Percentiles rank a stretch among this genome's conserved stretches.
phyloP scores from a whole-genome alignment of 2,113 vertebrate genomes.

The Tyrannus savana region DNA sequence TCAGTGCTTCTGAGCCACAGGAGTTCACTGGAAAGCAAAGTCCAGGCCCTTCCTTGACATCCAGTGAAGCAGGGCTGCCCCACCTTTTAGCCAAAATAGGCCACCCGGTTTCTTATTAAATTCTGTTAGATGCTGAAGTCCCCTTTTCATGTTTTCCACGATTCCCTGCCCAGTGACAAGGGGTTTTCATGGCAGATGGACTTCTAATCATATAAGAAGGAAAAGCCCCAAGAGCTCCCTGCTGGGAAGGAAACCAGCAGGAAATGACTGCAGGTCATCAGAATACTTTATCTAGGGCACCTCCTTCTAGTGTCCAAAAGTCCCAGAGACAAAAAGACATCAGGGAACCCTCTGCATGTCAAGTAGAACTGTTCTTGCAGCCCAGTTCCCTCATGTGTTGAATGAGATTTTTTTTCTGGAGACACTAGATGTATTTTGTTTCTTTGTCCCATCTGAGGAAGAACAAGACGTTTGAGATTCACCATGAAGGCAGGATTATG shows the following conservation, averaged over 20 bases:
- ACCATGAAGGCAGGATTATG: not conserved
- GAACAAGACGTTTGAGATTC: not conserved
- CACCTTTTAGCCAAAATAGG: not conserved
- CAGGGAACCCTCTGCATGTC: not conserved
- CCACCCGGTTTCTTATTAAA: not conserved
- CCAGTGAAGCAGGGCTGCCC: not conserved
- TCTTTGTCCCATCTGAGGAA: not conserved
- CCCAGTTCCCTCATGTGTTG: not conserved
- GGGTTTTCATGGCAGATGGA: not conserved
- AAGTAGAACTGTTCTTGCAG: not conserved
- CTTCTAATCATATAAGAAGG: not conserved
- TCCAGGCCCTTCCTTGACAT: not conserved
- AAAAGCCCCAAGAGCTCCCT: not conserved
- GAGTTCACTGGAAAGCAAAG: not conserved
- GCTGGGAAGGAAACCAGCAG: not conserved
- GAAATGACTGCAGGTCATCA: not conserved
- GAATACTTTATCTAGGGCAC: not conserved
- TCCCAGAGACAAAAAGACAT: not conserved
- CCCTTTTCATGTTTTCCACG: not conserved
- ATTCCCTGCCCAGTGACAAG: not conserved
- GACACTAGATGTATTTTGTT: not conserved
- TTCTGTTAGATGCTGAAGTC: not conserved
- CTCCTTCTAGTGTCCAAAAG: not conserved
- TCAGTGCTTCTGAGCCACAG: not conserved
- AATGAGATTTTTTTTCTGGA: not conserved